Conservation (phyloP, 2,888 invertebrate genomes). For the Antheraea assamensis region DNA sequence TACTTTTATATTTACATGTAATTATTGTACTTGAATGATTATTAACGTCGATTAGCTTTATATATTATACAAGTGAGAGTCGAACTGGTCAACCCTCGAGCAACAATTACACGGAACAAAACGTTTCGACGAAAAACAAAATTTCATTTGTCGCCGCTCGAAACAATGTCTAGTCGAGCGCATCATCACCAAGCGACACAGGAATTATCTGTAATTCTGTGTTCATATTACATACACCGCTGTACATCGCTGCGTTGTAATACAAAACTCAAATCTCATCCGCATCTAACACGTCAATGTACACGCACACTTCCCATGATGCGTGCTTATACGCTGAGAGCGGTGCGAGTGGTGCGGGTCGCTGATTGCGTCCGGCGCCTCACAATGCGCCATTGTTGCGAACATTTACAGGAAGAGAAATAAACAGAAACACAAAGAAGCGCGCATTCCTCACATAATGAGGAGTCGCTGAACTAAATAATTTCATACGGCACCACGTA, state of each 20-base stretch:
- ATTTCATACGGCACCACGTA: constrained; percentile 6
- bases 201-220: background rate
- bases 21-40: too few relatives aligned
- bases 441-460: constrained; percentile 25
- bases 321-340: background rate
- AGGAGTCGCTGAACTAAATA: constrained; percentile 21
- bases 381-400: constrained; percentile 30
- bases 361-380: constrained; percentile 28
- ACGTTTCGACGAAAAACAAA: constrained; percentile 7
- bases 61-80: background rate
- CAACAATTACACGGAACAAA: constrained; percentile 1
- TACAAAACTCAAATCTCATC: background rate
- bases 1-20: too few relatives aligned
- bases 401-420: constrained; percentile 25
- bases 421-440: constrained; percentile 28
- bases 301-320: background rate
- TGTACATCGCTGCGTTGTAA: background rate
- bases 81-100: background rate
- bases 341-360: constrained; percentile 14
- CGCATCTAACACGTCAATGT: background rate
- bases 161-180: constrained; percentile 7
- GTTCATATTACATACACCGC: background rate
- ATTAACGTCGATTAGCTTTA: too few relatives aligned
- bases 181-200: background rate
- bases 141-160: constrained; percentile 9